phyloP scores from a whole-genome alignment of 2,797 vertebrate genomes.

The Pseudomugil gertrudae region DNA sequence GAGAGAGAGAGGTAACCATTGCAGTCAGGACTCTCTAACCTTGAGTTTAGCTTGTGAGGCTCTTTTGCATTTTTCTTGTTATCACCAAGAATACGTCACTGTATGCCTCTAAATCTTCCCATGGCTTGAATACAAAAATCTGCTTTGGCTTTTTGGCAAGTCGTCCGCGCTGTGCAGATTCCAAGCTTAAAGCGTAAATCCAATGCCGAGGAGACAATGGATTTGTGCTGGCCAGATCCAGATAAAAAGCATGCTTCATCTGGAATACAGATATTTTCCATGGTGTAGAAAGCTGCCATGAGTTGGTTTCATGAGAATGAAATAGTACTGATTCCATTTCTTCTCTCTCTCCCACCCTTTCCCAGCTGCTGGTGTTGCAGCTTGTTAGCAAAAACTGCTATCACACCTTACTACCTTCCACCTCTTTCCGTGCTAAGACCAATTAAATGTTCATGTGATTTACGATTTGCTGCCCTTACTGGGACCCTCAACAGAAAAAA shows the following conservation, averaged over 20 bases:
- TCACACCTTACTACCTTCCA: conserved; percentile 23
- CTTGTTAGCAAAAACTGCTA: conserved; percentile 48
- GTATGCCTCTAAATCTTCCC: conserved; percentile 61
- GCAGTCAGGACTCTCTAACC: conserved; percentile 48
- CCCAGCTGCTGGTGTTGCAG: conserved; percentile 13
- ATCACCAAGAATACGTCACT: conserved; percentile 49
- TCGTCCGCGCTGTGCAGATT: conserved; percentile 24
- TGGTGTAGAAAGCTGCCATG: conserved; percentile 28
- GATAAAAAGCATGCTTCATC: conserved; percentile 58
- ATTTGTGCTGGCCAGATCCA: conserved; percentile 40
- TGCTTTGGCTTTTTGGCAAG: conserved; percentile 46
- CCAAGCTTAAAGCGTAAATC: conserved; percentile 45
- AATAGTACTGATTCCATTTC: conserved; percentile 1
- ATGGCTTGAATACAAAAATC: conserved; percentile 54
- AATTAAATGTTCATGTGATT: conserved; percentile 68
- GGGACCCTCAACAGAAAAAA: not conserved
- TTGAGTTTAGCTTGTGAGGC: conserved; percentile 59
- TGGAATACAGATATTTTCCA: conserved; percentile 53
- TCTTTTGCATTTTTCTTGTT: conserved; percentile 70
- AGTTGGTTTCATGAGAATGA: conserved; percentile 25
- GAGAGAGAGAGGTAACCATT: conserved; percentile 11
- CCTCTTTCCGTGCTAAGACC: conserved; percentile 43
- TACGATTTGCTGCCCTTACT: conserved; percentile 42
- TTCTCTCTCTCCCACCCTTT: conserved; percentile 35
- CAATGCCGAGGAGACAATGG: conserved; percentile 36